Evolutionary conservation across 1,140 invertebrate genomes (phyloP).

Genomic region (Leptopilina clavipes): DNA sequence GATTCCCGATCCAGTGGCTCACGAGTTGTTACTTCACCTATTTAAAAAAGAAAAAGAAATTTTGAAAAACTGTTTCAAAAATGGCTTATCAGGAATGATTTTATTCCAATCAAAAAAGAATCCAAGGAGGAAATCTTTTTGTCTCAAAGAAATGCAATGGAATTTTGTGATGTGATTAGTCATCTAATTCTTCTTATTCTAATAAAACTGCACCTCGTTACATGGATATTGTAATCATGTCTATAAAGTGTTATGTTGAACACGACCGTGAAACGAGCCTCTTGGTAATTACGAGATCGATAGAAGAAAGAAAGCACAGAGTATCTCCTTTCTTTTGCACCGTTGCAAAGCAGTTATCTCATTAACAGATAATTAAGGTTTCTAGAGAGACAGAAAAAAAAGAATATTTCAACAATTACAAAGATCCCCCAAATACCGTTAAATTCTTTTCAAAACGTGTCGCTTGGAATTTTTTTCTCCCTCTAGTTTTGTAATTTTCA

Average conservation of each 20-base stretch:
- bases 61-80: neutral
- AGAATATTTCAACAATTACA: conserved; percentile 8
- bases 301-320: conserved; percentile 26
- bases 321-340: conserved; percentile 19
- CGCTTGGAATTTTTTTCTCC: neutral
- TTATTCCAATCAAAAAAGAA: neutral
- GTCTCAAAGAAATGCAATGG: neutral
- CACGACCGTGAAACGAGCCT: conserved; percentile 31
- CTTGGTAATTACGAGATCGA: conserved; percentile 31
- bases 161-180: conserved; percentile 22
- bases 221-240: conserved; percentile 33
- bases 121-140: neutral
- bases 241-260: conserved; percentile 22
- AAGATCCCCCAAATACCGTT: conserved; percentile 6
- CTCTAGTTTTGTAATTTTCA: neutral
- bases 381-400: neutral
- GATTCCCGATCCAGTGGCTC: conserved; percentile 89
- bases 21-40: conserved; percentile 90
- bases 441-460: conserved; percentile 11
- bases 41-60: neutral
- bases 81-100: neutral
- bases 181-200: conserved; percentile 34
- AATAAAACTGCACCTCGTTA: conserved; percentile 33
- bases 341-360: conserved; percentile 25
- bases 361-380: conserved; percentile 58